phyloP scores from a whole-genome alignment of 2,888 invertebrate genomes.

The Sicus ferrugineus region DNA sequence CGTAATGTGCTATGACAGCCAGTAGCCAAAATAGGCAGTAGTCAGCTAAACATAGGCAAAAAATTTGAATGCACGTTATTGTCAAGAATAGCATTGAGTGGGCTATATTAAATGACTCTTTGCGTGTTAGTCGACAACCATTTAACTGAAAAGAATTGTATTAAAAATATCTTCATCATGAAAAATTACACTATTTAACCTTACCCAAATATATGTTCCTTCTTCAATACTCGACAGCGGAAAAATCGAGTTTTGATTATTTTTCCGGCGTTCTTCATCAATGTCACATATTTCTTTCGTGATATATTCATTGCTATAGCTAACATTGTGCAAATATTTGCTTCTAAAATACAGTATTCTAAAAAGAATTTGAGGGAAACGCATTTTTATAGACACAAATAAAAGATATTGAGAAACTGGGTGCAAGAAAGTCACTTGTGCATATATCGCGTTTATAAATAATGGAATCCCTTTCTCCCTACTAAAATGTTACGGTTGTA shows the following conservation, averaged over 20 bases:
- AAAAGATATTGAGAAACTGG: no score
- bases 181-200: slow-evolving; percentile 34
- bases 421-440: no score
- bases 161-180: neutral
- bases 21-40: slow-evolving; percentile 84
- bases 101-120: slow-evolving; percentile 52
- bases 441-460: no score
- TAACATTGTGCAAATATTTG: slow-evolving; percentile 74
- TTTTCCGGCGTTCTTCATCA: slow-evolving; percentile 69
- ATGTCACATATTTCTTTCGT: slow-evolving; percentile 72
- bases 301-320: slow-evolving; percentile 77
- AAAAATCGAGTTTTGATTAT: slow-evolving; percentile 71
- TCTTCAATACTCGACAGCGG: slow-evolving; percentile 74
- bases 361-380: slow-evolving; percentile 36
- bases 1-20: slow-evolving; percentile 66
- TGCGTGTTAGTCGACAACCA: slow-evolving; percentile 50
- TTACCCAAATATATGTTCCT: slow-evolving; percentile 71
- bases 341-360: slow-evolving; percentile 77
- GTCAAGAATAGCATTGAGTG: slow-evolving; percentile 68
- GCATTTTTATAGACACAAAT: neutral
- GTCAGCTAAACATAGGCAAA: slow-evolving; percentile 78
- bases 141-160: slow-evolving; percentile 47
- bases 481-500: no score
- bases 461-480: no score
- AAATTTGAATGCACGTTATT: slow-evolving; percentile 74